Percentiles rank a stretch among this genome's conserved stretches.
These are phyloP conservation scores for Sternotherus odoratus DNA, from an alignment of 2,797 vertebrate species.

Conservation along the genomic window DNA sequence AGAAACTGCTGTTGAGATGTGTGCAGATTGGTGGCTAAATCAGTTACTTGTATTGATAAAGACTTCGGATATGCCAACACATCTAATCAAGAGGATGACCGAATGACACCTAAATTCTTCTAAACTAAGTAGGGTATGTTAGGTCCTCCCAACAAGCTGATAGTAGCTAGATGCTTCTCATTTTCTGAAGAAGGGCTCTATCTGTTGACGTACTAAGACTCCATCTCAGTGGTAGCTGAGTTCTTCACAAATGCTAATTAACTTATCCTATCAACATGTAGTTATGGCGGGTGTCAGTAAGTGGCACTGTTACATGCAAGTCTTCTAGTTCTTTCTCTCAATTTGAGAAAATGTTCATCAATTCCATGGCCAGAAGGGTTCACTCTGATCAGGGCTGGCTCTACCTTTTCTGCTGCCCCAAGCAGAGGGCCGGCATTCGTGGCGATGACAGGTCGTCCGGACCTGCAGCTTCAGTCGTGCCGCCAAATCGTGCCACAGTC, in stretches of 20 bases:
- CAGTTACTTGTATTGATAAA: background rate
- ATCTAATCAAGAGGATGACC: background rate
- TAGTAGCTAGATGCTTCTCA: background rate
- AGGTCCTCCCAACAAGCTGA: background rate
- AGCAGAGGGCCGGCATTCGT: no score
- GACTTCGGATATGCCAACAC: background rate
- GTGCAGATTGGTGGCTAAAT: background rate
- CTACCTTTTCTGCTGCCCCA: no score
- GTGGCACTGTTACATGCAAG: background rate
- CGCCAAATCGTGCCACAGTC: no score
- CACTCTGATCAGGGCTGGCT: no score
- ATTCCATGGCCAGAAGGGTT: no score
- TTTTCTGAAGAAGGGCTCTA: background rate
- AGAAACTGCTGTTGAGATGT: background rate
- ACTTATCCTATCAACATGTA: background rate
- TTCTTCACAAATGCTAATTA: background rate
- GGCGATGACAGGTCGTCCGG: no score
- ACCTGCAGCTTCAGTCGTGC: no score
- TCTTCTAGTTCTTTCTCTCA: background rate
- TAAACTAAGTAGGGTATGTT: background rate
- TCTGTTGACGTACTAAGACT: background rate
- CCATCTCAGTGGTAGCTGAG: fast-evolving
- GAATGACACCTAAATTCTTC: background rate
- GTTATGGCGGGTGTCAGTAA: background rate
- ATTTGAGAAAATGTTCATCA: background rate